Conservation (phyloP, 1,140 invertebrate genomes). For the Calliphora vicina region DNA sequence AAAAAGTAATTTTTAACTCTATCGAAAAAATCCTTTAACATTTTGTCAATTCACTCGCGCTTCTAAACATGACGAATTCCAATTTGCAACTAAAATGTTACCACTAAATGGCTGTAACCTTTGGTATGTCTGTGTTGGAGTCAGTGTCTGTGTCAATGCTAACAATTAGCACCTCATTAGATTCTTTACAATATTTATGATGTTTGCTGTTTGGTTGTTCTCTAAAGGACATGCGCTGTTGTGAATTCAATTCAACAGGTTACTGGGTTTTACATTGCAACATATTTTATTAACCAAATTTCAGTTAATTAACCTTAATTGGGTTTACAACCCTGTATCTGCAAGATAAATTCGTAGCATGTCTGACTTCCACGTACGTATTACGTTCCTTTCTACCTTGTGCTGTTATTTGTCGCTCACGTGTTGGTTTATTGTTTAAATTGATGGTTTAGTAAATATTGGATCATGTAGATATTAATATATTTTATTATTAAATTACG, state of each 20-base stretch:
- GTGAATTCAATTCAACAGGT: conserved; percentile 23
- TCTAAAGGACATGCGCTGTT: conserved; percentile 18
- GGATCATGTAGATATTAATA: neutral
- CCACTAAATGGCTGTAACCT: neutral
- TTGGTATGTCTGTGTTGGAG: neutral
- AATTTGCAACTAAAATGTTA: neutral
- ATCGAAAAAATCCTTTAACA: neutral
- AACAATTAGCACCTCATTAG: neutral
- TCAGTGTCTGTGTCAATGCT: neutral
- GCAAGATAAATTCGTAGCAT: neutral
- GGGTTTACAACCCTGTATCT: neutral
- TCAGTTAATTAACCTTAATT: neutral
- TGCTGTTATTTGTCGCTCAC: neutral
- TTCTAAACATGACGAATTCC: neutral
- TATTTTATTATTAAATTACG: neutral
- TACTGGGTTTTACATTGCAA: neutral
- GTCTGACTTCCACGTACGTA: too few species aligned
- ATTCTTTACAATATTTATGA: neutral
- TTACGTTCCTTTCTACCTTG: too few species aligned
- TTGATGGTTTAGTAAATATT: neutral
- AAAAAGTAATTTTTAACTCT: neutral
- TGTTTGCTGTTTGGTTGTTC: neutral
- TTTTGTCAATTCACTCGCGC: neutral
- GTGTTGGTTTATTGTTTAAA: neutral
- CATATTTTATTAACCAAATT: neutral